phyloP scores from a whole-genome alignment of 1,140 invertebrate species.

The Araneus ventricosus region DNA sequence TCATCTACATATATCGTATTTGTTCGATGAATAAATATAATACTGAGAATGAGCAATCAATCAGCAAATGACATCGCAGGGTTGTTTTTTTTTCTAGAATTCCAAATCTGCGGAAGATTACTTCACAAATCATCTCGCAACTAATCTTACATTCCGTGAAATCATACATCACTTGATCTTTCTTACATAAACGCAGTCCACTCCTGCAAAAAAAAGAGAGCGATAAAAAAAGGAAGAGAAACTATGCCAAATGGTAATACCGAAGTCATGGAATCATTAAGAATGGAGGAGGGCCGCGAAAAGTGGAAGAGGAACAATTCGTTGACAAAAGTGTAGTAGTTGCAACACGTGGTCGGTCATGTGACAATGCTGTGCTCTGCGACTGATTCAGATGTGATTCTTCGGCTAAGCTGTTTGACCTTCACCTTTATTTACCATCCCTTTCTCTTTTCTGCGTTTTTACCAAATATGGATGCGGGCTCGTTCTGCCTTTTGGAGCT shows the following conservation, averaged over 20 bases:
- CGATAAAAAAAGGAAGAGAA: not conserved
- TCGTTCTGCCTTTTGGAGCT: not conserved
- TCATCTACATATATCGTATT: too few species aligned
- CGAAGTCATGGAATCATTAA: not conserved
- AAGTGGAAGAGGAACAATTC: not conserved
- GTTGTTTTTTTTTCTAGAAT: not conserved
- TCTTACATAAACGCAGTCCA: not conserved
- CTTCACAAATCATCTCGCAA: not conserved
- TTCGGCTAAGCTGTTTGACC: conserved; percentile 7
- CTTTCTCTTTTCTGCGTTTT: not conserved
- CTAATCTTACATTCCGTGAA: not conserved
- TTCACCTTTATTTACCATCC: conserved; percentile 25
- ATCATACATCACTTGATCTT: not conserved
- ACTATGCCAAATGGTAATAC: not conserved
- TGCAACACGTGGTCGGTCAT: not conserved
- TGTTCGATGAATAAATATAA: too few species aligned
- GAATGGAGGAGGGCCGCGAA: not conserved
- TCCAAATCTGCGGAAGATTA: not conserved
- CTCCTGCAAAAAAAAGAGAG: not conserved
- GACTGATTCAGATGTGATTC: not conserved
- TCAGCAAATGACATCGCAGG: too few species aligned
- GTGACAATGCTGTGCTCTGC: not conserved
- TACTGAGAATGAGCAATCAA: too few species aligned
- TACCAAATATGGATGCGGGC: not conserved
- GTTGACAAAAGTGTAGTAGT: conserved; percentile 21